A percentile compares a stretch with the other conserved stretches of the same genome.
phyloP scores from a whole-genome alignment of 2,888 invertebrate species.

The Morpho deidamia region DNA sequence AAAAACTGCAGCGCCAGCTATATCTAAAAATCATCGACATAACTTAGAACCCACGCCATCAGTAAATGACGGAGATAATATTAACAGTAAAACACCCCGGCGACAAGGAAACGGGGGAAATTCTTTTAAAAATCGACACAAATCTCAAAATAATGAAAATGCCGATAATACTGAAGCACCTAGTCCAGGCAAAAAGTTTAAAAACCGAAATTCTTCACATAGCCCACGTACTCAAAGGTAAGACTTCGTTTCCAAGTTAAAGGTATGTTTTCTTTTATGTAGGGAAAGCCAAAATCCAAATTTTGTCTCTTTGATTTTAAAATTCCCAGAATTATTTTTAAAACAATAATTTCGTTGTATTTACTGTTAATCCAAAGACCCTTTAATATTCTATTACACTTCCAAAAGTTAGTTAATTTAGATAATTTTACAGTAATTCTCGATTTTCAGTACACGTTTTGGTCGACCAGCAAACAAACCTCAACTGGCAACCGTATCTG shows the following conservation, averaged over 20 bases:
- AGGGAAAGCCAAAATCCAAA: no score
- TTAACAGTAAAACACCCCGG: constrained; percentile 71
- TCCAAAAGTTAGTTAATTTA: no score
- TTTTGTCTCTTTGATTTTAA: no score
- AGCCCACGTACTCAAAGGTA: constrained; percentile 66
- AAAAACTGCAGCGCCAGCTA: constrained; percentile 86
- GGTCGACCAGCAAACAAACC: constrained; percentile 68
- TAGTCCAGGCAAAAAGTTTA: constrained; percentile 62
- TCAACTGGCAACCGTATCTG: constrained; percentile 82
- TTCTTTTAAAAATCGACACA: constrained; percentile 79
- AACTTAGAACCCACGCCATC: constrained; percentile 83
- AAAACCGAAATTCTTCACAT: constrained; percentile 58
- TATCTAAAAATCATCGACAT: constrained; percentile 71
- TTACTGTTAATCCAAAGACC: neutral
- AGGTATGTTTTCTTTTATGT: no score
- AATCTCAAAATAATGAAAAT: constrained; percentile 57
- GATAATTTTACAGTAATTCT: constrained; percentile 26
- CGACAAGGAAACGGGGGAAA: constrained; percentile 67
- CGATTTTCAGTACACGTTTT: constrained; percentile 69
- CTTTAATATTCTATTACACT: no score
- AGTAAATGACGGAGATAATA: constrained; percentile 79
- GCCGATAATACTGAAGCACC: constrained; percentile 46
- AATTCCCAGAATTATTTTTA: no score
- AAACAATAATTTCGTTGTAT: neutral
- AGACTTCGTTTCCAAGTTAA: neutral